Conservation (phyloP, 2,888 invertebrate genomes). For the Boloria euphrosyne region DNA sequence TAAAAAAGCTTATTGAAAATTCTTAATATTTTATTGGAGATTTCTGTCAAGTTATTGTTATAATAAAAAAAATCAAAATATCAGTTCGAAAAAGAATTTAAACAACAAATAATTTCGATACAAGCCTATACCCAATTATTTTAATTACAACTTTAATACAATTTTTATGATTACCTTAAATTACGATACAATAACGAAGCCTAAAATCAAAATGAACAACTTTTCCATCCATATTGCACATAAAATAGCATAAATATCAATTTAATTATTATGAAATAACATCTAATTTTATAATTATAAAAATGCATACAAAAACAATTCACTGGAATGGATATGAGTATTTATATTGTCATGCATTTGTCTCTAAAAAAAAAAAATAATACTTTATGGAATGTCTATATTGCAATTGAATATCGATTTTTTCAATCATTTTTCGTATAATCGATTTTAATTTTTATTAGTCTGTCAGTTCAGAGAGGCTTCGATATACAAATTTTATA, state of each 20-base stretch:
- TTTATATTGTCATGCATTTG: constrained; percentile 43
- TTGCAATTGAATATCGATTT: constrained; percentile 11
- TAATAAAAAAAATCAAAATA: constrained; percentile 57
- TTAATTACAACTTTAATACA: constrained; percentile 77
- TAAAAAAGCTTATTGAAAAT: constrained; percentile 64
- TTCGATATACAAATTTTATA: constrained; percentile 28
- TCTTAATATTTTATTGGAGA: constrained; percentile 77
- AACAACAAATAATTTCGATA: constrained; percentile 72
- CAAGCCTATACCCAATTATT: constrained; percentile 69
- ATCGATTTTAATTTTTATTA: constrained; percentile 2
- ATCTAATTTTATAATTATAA: constrained; percentile 44
- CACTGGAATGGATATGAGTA: constrained; percentile 46
- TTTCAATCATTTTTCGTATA: neutral
- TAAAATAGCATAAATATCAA: constrained; percentile 66
- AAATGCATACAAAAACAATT: constrained; percentile 33
- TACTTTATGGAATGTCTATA: constrained; percentile 29
- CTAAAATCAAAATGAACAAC: constrained; percentile 66
- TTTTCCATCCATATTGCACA: constrained; percentile 76
- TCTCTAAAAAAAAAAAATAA: constrained; percentile 32
- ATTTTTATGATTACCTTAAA: constrained; percentile 61
- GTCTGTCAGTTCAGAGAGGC: constrained; percentile 4
- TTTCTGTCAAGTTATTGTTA: constrained; percentile 61
- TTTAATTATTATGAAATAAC: constrained; percentile 54
- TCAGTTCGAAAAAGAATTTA: constrained; percentile 59
- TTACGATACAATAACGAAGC: constrained; percentile 66